Base-by-base conservation (phyloP, 2,113 vertebrate species). In the Bubo scandiacus region DNA sequence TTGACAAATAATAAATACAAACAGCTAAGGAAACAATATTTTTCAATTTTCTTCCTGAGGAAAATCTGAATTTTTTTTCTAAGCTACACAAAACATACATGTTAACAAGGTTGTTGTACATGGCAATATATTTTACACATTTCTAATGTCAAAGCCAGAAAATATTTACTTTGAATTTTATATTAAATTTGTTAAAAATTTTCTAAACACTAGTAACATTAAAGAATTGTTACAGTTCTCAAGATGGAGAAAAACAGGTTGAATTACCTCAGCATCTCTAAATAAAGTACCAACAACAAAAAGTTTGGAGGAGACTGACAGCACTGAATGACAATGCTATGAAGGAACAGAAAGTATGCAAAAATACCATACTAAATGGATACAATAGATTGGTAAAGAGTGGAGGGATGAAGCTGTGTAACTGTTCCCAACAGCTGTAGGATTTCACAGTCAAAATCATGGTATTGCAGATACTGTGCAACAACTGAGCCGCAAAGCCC, bases 1-100 rank as follows among this genome's bases (percentile, higher is more conserved):
- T 97, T 91, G 38, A 96, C 66, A 95, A 95, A 73, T 55, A 90
- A 93, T 75, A 95, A 92, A 96, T 96, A 96, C 63, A 95, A 91
- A 77, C 30, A 86, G 88, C 47, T 88, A 81, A 40, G 9, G 38
- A 83, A 94, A 93, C 45, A 82, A 26, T 55, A 32, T 29, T 71
- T 59, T 59, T 38, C 4, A 3, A 12, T 21, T 91, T 82, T 86
- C 52, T 42, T 43, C 2, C 62, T 80, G 20, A 93, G 55, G 55
- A 84, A 94, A 78, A 66, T 57, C 7, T 65, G 2, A 7, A 9
- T 20, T 61, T 61, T 94, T 77, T 68, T 62, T 59, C 72, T 86
- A 91, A 63, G 49, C 72, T 88, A 91, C 34, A 54, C 8, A 92
- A 75, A 92, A 65, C 77, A 87, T 34, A 78, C 18, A 58, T 20